Evolutionary conservation across 2,888 invertebrate species (phyloP).

Genomic region (Chrysotoxum bicinctum): DNA sequence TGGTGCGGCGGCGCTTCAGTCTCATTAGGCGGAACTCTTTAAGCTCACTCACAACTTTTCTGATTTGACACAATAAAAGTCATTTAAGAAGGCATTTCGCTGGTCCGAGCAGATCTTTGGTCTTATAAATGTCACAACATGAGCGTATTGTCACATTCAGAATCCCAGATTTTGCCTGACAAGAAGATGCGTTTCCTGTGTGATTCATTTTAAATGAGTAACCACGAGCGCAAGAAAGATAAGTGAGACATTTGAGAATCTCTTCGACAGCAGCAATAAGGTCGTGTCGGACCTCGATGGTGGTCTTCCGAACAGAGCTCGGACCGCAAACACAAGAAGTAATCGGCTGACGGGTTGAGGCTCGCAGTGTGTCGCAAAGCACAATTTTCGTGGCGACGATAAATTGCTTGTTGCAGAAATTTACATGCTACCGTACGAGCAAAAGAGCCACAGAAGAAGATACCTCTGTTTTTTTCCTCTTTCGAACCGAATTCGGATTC

Average conservation of each 20-base stretch:
- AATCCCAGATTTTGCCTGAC: not conserved
- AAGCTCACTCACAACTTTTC: conserved; percentile 14
- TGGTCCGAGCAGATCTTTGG: conserved; percentile 7
- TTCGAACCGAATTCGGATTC: conserved; percentile 21
- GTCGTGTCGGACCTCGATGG: conserved; percentile 61
- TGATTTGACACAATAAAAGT: conserved; percentile 40
- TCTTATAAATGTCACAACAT: conserved; percentile 64
- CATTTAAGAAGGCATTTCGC: conserved; percentile 12
- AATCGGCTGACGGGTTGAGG: conserved; percentile 7
- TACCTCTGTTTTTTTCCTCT: not conserved
- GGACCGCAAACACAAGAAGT: not conserved
- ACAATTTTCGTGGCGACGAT: conserved; percentile 56
- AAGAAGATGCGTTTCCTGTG: conserved; percentile 52
- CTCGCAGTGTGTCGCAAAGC: conserved; percentile 43
- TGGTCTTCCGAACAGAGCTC: conserved; percentile 41
- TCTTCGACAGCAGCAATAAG: conserved; percentile 58
- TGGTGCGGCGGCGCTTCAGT: conserved; percentile 48
- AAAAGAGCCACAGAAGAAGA: conserved; percentile 18
- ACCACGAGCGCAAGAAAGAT: conserved; percentile 63
- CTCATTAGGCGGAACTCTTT: conserved; percentile 63
- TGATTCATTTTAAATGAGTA: conserved; percentile 54
- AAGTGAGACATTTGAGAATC: conserved; percentile 70
- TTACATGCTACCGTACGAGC: conserved; percentile 67
- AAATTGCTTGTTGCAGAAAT: conserved; percentile 65
- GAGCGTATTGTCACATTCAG: conserved; percentile 56